Base-by-base conservation (phyloP, 2,888 invertebrate species). In the Minunthozetes semirufus region DNA sequence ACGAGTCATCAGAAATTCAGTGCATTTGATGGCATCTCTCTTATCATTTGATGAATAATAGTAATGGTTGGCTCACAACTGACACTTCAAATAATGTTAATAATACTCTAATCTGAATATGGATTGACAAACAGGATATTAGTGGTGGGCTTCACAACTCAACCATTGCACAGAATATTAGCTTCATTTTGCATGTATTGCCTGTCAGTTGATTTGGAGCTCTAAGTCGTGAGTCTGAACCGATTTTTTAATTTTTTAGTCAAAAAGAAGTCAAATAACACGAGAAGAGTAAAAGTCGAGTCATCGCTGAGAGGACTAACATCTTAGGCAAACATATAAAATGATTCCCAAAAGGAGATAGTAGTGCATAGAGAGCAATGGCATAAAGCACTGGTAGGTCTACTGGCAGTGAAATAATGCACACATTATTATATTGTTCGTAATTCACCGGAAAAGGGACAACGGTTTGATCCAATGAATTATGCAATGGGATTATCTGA, bases 401-500 rank as follows among this genome's bases (percentile, higher is more conserved):
- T 61, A 33, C 29, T 38, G 33, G 19, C 11, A 29, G 38, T 22
- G 19, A 38, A 63, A n/a, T 38, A 19, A 33, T 22, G 42, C 17
- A 19, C 17, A 42, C 33, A 42, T 38, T 68, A 68, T 68, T 38
- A 42, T 68, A 68, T 68, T 68, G 42, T 42, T 42, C 11, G 68
- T 68, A 68, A 68, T 68, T 68, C 68, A 68, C 68, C 68, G 68
- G 72, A 72, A 72, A 50, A 56, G 72, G 56, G 59, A 46, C 59
- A 56, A 38, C 59, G 38, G 61, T 46, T 59, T 59, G 46, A 73
- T 56, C 73, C 61, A 61, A 73, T 73, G 61, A 73, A 73, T 73
- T 73, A 73, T 73, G 73, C 73, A 73, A 73, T 73, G 59, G 73
- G 33, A 73, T 73, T 61, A 73, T 73, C 61, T 59, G 9, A 19